phyloP scores from a whole-genome alignment of 1,140 invertebrate species.

The Sinonovacula constricta region DNA sequence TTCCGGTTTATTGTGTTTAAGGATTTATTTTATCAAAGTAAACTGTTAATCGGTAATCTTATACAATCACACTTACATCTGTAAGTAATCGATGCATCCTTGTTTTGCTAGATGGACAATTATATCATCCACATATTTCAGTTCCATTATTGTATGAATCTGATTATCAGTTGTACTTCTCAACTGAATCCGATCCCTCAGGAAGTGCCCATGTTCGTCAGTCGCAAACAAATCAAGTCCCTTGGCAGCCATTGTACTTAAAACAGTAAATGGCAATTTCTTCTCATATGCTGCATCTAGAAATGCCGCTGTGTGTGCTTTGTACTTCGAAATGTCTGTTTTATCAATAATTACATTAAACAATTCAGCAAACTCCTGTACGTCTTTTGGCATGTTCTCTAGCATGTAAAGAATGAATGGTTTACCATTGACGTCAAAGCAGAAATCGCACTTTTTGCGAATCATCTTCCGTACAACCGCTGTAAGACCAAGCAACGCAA shows the following conservation, averaged over 20 bases:
- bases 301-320: background rate
- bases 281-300: slow-evolving; percentile 27
- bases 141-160: background rate
- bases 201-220: slow-evolving; percentile 31
- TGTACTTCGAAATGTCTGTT: slow-evolving; percentile 12
- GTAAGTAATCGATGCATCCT: slow-evolving; percentile 13
- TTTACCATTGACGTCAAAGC: background rate
- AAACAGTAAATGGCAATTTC: slow-evolving; percentile 22
- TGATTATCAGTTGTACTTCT: slow-evolving; percentile 5
- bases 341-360: slow-evolving; percentile 5
- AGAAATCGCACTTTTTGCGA: background rate
- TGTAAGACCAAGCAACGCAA: slow-evolving; percentile 1
- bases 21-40: no score
- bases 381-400: background rate
- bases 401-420: slow-evolving; percentile 34
- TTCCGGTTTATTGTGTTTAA: no score
- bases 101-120: slow-evolving; percentile 23
- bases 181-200: slow-evolving; percentile 30
- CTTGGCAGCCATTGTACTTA: slow-evolving; percentile 25
- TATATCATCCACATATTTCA: slow-evolving; percentile 27
- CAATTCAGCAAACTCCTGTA: slow-evolving; percentile 14
- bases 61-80: slow-evolving; percentile 21
- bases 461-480: slow-evolving; percentile 21
- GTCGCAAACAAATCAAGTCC: slow-evolving; percentile 31
- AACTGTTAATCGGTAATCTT: no score